A percentile compares a stretch with the other conserved stretches of the same genome.
Conservation (phyloP, 2,888 invertebrate species). For the Phania funesta region DNA sequence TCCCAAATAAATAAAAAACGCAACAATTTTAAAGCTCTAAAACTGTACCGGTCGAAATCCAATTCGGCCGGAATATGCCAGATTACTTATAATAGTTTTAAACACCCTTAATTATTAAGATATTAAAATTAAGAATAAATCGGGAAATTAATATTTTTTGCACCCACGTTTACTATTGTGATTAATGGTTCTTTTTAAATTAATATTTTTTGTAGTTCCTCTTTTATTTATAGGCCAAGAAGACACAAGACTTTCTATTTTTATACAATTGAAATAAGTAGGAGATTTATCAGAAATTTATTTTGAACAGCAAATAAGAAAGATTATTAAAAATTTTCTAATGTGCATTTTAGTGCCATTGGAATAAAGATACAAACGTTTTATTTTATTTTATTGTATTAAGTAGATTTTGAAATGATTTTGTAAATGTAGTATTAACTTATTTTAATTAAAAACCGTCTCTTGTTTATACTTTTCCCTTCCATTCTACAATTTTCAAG, state of each 20-base stretch:
- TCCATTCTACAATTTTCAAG: background rate
- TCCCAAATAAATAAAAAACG: too few relatives aligned
- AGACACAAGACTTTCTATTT: slow-evolving; percentile 48
- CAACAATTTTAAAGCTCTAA: too few relatives aligned
- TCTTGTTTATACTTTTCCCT: background rate
- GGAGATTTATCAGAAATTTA: background rate
- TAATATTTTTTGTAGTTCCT: slow-evolving; percentile 31
- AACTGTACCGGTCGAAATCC: too few relatives aligned
- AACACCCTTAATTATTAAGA: background rate
- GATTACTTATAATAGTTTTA: background rate
- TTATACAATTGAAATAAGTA: slow-evolving; percentile 23
- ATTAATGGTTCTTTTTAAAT: background rate
- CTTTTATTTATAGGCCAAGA: slow-evolving; percentile 27
- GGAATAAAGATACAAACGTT: background rate
- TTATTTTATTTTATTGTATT: background rate
- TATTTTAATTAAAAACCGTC: background rate
- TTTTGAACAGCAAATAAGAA: background rate
- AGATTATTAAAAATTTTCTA: background rate
- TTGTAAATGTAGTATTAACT: background rate
- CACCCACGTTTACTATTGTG: slow-evolving; percentile 27
- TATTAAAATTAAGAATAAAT: background rate
- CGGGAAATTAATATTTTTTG: slow-evolving; percentile 11
- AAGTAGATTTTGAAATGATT: background rate
- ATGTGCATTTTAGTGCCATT: background rate
- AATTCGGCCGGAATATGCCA: too few relatives aligned